Percentiles rank a stretch among this genome's conserved stretches.
Conservation (phyloP, 2,888 invertebrate genomes). For the Thera britannica region DNA sequence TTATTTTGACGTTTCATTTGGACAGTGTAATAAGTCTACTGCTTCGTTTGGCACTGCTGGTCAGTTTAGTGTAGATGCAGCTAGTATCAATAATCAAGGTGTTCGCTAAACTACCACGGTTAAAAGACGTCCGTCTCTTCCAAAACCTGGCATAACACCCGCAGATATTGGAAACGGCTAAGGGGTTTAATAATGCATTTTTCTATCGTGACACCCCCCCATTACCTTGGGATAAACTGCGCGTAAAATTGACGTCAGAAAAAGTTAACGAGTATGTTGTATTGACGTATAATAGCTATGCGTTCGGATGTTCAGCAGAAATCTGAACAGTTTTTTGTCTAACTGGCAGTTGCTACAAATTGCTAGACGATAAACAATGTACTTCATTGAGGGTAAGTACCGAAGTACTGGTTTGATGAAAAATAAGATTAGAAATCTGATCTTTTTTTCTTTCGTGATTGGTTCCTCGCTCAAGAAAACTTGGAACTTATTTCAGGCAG, state of each 20-base stretch:
- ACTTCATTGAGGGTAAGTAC: neutral
- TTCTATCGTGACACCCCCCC: conserved; percentile 65
- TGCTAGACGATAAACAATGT: conserved; percentile 40
- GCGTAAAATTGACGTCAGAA: conserved; percentile 69
- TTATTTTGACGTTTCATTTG: too few species aligned
- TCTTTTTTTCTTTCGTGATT: neutral
- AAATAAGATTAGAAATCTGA: conserved; percentile 1
- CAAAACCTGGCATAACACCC: conserved; percentile 20
- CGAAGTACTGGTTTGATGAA: neutral
- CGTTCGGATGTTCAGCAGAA: conserved; percentile 12
- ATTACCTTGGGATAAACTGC: conserved; percentile 70
- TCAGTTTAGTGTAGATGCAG: too few species aligned
- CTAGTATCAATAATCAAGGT: neutral
- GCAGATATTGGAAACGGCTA: conserved; percentile 67
- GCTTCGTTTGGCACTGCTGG: too few species aligned
- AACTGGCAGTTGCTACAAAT: conserved; percentile 42
- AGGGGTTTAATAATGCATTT: conserved; percentile 78
- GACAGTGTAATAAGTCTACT: too few species aligned
- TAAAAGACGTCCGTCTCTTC: neutral
- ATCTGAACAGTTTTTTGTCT: conserved; percentile 24
- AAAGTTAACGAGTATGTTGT: conserved; percentile 63
- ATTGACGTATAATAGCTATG: conserved; percentile 55
- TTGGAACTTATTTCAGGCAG: neutral
- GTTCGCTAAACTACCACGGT: neutral
- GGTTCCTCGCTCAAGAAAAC: neutral